Evolutionary conservation across 2,888 invertebrate genomes (phyloP).

Genomic region (Himalopsyche anomala): DNA sequence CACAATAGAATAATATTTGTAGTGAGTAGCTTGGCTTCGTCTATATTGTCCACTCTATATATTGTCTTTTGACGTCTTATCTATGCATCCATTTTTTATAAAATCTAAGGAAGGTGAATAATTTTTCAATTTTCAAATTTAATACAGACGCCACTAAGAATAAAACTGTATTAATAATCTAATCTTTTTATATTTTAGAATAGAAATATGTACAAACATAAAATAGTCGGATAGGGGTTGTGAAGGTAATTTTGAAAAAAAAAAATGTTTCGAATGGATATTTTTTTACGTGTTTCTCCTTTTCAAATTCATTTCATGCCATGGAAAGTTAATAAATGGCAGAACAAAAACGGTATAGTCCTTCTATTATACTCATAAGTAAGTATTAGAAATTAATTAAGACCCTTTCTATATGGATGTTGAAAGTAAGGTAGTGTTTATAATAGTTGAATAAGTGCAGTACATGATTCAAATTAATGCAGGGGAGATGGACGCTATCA

Average conservation of each 20-base stretch:
- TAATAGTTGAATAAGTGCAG: too few relatives aligned
- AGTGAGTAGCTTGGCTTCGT: neutral
- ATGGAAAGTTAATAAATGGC: too few relatives aligned
- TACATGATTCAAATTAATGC: too few relatives aligned
- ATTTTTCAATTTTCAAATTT: conserved; percentile 29
- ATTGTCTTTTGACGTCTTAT: conserved; percentile 22
- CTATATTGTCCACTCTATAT: conserved; percentile 29
- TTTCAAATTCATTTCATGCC: too few relatives aligned
- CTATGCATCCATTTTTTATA: conserved; percentile 39
- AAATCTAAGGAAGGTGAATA: conserved; percentile 30
- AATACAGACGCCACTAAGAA: conserved; percentile 45
- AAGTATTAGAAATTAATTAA: too few relatives aligned
- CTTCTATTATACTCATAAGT: too few relatives aligned
- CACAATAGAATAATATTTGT: too few relatives aligned
- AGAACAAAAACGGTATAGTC: too few relatives aligned
- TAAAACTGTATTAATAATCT: conserved; percentile 46
- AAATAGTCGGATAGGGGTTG: conserved; percentile 52
- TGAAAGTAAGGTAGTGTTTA: too few relatives aligned
- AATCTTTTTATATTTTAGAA: conserved; percentile 57
- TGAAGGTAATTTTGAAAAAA: conserved; percentile 48
- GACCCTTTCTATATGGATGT: too few relatives aligned
- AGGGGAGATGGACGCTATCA: too few relatives aligned
- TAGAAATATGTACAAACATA: conserved; percentile 35
- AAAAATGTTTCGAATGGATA: neutral
- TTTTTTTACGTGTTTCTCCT: too few relatives aligned